Conservation (phyloP, 2,888 invertebrate genomes). For the Flabesymbios commensalis region DNA sequence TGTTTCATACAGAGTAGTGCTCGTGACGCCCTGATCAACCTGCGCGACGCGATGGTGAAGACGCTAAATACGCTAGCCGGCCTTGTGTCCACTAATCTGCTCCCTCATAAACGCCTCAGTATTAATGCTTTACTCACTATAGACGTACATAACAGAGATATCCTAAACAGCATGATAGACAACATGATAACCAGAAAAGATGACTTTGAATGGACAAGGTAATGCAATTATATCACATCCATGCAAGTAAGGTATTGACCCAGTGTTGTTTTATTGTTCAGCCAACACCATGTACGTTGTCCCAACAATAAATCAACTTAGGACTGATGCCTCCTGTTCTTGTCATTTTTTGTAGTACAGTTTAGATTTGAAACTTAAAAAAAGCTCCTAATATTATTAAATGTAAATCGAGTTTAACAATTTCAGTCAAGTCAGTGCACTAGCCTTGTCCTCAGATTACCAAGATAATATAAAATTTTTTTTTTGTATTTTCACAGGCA, state of each 20-base stretch:
- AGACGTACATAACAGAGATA: conserved; percentile 60
- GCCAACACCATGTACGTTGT: too few species aligned
- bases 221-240: too few species aligned
- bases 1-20: conserved; percentile 44
- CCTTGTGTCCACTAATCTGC: conserved; percentile 49
- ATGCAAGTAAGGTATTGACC: too few species aligned
- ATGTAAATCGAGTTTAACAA: too few species aligned
- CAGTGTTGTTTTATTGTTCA: too few species aligned
- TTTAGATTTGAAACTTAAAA: too few species aligned
- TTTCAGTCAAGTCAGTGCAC: too few species aligned
- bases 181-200: conserved; percentile 47
- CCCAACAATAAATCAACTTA: too few species aligned
- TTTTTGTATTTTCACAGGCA: conserved; percentile 44
- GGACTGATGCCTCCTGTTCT: too few species aligned
- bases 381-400: too few species aligned
- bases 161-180: conserved; percentile 50
- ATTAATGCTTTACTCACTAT: conserved; percentile 60
- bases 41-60: conserved; percentile 45
- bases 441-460: too few species aligned
- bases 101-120: conserved; percentile 51
- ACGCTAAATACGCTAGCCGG: conserved; percentile 48
- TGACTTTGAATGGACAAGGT: conserved; percentile 61
- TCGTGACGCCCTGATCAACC: conserved; percentile 37
- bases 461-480: background rate
- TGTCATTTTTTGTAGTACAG: too few species aligned